Conservation (phyloP, 2,888 invertebrate species). For the Torymus tubicola region DNA sequence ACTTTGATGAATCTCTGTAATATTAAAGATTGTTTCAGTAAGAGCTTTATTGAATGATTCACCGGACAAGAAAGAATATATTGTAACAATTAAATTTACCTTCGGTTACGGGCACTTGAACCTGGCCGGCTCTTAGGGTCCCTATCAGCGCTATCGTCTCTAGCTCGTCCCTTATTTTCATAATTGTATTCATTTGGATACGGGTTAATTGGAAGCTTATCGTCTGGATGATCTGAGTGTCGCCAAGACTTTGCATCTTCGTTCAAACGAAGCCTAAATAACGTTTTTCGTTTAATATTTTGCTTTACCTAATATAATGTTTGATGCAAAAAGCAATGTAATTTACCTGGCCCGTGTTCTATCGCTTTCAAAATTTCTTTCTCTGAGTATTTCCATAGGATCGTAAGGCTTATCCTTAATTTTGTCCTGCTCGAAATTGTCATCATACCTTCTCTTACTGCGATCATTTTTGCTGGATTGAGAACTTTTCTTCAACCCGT, state of each 20-base stretch:
- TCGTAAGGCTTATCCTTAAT: conserved; percentile 68
- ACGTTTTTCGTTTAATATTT: not conserved
- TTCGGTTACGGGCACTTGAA: conserved; percentile 51
- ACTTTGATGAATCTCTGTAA: conserved; percentile 58
- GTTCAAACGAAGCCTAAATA: conserved; percentile 62
- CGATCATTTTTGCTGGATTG: conserved; percentile 62
- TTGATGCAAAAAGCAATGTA: not conserved
- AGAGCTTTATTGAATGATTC: too few relatives aligned
- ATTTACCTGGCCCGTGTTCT: not conserved
- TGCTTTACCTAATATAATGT: not conserved
- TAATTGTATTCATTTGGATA: conserved; percentile 66
- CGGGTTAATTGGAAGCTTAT: conserved; percentile 63
- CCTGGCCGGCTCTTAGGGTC: conserved; percentile 63
- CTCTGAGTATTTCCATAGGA: conserved; percentile 70
- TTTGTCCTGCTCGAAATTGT: conserved; percentile 64
- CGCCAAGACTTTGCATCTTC: conserved; percentile 66
- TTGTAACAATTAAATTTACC: too few relatives aligned
- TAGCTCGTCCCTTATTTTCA: conserved; percentile 65
- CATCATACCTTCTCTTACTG: conserved; percentile 63
- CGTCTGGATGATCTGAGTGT: conserved; percentile 65
- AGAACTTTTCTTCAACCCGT: conserved; percentile 44
- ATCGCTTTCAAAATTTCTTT: conserved; percentile 63
- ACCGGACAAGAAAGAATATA: too few relatives aligned
- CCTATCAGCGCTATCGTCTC: conserved; percentile 68
- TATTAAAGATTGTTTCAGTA: not conserved